Percentiles rank a stretch among this genome's conserved stretches.
Conservation (phyloP, 1,140 invertebrate genomes). For the Meloidogyne exigua region DNA sequence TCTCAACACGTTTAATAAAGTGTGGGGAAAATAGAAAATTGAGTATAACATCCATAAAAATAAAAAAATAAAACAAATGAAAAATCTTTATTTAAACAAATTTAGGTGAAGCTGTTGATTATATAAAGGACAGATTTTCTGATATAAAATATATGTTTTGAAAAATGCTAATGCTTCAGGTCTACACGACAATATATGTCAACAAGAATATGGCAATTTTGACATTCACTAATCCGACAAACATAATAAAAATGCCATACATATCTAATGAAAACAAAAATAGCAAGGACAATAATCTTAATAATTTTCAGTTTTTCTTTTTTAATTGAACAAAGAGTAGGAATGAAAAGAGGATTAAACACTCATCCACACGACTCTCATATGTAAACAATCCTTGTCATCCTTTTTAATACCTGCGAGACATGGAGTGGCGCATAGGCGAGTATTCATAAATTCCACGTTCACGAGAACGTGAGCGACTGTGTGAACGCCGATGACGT, state of each 20-base stretch:
- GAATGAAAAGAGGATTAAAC: constrained; percentile 1
- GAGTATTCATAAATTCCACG: constrained; percentile 37
- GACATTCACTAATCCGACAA: background rate
- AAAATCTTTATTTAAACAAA: background rate
- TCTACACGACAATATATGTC: background rate
- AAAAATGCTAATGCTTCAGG: background rate
- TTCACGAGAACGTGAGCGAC: constrained; percentile 40
- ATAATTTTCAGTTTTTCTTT: background rate
- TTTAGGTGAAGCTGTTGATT: background rate
- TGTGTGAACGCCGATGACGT: constrained; percentile 49
- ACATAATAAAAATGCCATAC: background rate
- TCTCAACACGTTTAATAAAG: background rate
- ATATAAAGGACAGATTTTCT: background rate
- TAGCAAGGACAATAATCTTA: background rate
- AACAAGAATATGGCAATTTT: background rate
- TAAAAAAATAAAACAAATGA: background rate
- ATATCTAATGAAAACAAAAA: background rate
- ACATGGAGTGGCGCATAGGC: constrained; percentile 23
- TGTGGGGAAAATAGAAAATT: no score
- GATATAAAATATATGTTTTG: background rate
- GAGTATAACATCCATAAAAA: background rate
- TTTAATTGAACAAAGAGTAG: constrained; percentile 1
- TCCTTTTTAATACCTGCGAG: constrained; percentile 34
- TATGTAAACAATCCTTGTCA: background rate
- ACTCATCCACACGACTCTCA: background rate